These are phyloP conservation scores for Chiloscyllium plagiosum DNA, from an alignment of 2,113 vertebrate species.

Conservation along the genomic window DNA sequence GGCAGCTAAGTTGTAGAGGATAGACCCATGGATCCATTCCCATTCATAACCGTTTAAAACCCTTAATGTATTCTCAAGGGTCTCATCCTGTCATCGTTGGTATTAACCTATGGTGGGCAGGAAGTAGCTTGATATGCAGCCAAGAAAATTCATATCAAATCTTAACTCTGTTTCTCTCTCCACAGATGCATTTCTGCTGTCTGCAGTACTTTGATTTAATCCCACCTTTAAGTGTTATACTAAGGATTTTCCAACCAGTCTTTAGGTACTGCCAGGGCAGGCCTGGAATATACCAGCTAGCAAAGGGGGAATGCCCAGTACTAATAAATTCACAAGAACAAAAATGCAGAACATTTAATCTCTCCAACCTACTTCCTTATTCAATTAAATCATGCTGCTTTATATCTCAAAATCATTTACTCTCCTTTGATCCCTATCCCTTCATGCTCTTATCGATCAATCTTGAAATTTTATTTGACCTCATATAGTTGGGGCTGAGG, in stretches of 20 bases:
- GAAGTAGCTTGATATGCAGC: no score
- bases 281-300: not conserved
- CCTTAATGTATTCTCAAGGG: no score
- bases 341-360: not conserved
- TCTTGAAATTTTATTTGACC: not conserved
- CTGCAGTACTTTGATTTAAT: no score
- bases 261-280: not conserved
- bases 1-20: no score
- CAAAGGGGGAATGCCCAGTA: not conserved
- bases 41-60: no score
- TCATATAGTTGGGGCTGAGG: no score
- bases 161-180: no score
- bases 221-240: not conserved
- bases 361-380: not conserved
- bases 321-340: not conserved
- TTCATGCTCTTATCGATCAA: not conserved
- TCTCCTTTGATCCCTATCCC: not conserved
- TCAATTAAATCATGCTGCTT: not conserved
- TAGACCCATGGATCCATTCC: no score
- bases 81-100: no score
- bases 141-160: no score
- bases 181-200: no score
- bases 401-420: not conserved
- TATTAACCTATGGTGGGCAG: no score
- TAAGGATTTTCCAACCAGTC: not conserved